Evolutionary conservation across 2,797 vertebrate species (phyloP).

Genomic region (Chelonia mydas): DNA sequence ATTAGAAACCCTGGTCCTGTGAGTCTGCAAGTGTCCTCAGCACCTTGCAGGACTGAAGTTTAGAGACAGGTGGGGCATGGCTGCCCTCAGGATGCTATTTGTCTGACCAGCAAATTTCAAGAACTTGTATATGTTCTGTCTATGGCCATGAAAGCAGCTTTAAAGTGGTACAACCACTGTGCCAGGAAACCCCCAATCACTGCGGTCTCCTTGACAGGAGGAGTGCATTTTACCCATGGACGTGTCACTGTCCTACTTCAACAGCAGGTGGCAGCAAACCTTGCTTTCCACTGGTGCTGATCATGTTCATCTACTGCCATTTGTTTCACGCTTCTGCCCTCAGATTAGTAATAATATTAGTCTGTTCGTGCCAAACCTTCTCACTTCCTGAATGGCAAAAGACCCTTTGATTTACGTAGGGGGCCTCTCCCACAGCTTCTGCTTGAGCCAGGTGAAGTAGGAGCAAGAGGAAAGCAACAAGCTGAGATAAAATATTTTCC

Average conservation of each 20-base stretch:
- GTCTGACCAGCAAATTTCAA: not conserved
- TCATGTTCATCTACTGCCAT: not conserved
- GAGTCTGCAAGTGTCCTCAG: not conserved
- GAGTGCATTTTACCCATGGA: not conserved
- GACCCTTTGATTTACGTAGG: not conserved
- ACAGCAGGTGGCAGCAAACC: not conserved
- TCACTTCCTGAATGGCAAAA: not conserved
- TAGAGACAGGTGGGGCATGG: not conserved
- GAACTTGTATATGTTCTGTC: not conserved
- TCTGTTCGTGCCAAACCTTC: not conserved
- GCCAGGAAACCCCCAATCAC: not conserved
- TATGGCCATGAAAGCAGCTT: not conserved
- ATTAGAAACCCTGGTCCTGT: not conserved
- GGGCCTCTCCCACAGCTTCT: not conserved
- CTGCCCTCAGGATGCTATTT: not conserved
- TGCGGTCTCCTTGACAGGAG: not conserved
- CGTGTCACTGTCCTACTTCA: not conserved
- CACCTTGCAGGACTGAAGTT: not conserved
- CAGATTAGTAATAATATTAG: not conserved
- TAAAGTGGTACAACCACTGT: not conserved
- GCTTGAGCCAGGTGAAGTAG: not conserved
- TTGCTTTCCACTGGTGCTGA: not conserved
- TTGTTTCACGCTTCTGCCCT: not conserved
- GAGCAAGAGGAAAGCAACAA: slow-evolving; percentile 8
- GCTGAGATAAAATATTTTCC: not conserved